A percentile compares a stretch with the other conserved stretches of the same genome.
These are phyloP conservation scores for Emmelina monodactyla DNA, from an alignment of 2,888 invertebrate genomes.

Conservation along the genomic window DNA sequence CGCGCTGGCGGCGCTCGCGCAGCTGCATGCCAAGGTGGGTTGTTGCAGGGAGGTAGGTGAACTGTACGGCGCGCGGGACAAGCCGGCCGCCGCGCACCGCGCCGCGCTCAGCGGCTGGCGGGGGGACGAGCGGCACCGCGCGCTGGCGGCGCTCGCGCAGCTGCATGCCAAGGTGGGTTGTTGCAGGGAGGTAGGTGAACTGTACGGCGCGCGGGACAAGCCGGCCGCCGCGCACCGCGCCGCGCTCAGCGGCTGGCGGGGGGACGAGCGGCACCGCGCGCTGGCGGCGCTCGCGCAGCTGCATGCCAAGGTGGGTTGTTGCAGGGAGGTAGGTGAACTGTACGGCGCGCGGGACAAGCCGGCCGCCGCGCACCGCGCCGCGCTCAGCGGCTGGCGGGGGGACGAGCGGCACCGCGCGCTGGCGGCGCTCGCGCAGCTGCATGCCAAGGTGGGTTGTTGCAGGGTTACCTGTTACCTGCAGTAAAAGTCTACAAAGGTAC, in stretches of 20 bases:
- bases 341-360: conserved; percentile 74
- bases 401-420: conserved; percentile 83
- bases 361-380: conserved; percentile 78
- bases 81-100: conserved; percentile 79
- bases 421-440: conserved; percentile 84
- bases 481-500: too few species aligned
- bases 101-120: conserved; percentile 90
- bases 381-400: conserved; percentile 89
- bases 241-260: conserved; percentile 87
- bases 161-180: conserved; percentile 90
- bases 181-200: too few species aligned
- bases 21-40: conserved; percentile 88
- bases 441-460: too few species aligned
- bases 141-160: conserved; percentile 85
- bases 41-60: too few species aligned
- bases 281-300: conserved; percentile 85
- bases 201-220: conserved; percentile 71
- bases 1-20: conserved; percentile 84
- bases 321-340: too few species aligned
- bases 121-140: conserved; percentile 80
- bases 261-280: conserved; percentile 82
- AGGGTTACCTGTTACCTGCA: too few species aligned
- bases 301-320: conserved; percentile 90
- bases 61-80: conserved; percentile 71
- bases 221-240: conserved; percentile 82